Base-by-base conservation (phyloP, 2,797 vertebrate species). In the Phalanger gymnotis region DNA sequence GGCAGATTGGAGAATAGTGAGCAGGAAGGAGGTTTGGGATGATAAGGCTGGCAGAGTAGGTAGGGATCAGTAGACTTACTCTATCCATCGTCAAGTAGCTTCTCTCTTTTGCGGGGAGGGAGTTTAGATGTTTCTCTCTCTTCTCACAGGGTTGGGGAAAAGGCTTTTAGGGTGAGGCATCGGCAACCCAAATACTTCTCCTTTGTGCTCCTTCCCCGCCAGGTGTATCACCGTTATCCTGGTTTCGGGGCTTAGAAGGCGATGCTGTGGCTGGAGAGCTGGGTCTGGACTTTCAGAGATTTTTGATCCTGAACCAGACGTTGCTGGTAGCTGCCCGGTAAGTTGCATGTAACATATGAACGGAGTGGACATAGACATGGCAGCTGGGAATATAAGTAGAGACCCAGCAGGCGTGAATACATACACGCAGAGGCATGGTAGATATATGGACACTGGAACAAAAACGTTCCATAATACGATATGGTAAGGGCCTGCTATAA, bases 251-350 rank as follows among this genome's bases (percentile, higher is more conserved):
- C 0, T 98, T 99, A 61, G 98, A 98, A 96, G 99, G 99, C 0
- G 99, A 99, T 98, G 99, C 99, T 53, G 99, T 99, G 98, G 99
- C 99, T 0, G 98, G 98, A 1, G 98, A 99, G 57, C 99, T 99
- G 91, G 99, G 99, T 93, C 98, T 99, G 98, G 99, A 99, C 98
- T 99, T 99, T 98, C 99, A 99, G 98, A 99, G 98, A 97, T 99
- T 99, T 99, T 98, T 99, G 97, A 99, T 98, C 96, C 99, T 99
- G 98, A 99, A 99, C 98, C 98, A 99, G 97, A 99, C 99, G 93
- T 99, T 99, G 81, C 99, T 99, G 95, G 98, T 99, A 1, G 99
- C 99, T 16, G 99, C 99, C 54, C 99, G 99, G 99, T 99, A 98
- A 99, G 99, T 92, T 92, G 93, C 94, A 96, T 56, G 14, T n/a